Percentiles rank a stretch among this genome's conserved stretches.
Conservation (phyloP, 2,888 invertebrate species). For the Rotaria sp. region DNA sequence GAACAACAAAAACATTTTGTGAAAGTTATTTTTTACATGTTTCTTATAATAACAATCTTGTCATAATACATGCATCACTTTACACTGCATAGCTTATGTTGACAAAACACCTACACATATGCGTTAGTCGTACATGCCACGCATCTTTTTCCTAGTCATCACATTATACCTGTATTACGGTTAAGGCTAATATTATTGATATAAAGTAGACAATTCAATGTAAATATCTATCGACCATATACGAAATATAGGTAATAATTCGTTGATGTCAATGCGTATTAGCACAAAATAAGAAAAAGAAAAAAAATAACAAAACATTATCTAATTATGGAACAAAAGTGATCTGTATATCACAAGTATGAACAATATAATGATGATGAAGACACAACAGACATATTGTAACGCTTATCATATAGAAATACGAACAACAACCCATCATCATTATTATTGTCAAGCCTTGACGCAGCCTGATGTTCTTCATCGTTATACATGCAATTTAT, state of each 20-base stretch:
- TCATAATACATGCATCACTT: neutral
- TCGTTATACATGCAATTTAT: neutral
- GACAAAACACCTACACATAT: neutral
- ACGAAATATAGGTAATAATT: neutral
- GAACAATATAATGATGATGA: neutral
- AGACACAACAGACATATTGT: neutral
- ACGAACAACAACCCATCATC: neutral
- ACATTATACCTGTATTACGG: neutral
- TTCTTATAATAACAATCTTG: neutral
- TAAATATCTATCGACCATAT: neutral
- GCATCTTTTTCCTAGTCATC: neutral
- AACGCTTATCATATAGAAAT: neutral
- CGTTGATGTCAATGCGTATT: neutral
- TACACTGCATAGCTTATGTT: neutral
- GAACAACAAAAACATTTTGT: neutral
- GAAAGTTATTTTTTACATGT: neutral
- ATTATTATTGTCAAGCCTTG: conserved; percentile 6
- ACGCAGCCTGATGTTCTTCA: neutral
- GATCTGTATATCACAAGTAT: neutral
- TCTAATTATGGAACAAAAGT: neutral
- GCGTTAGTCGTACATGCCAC: no score
- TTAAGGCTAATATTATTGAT: neutral
- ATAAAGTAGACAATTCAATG: neutral
- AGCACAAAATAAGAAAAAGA: neutral
- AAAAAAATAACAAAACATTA: neutral